phyloP scores from a whole-genome alignment of 1,140 invertebrate genomes.

The Apis mellifera region Amel_HAv3.1 CM009941.2:8201501-8202000 shows the following conservation, averaged over 20 bases:
- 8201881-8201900: not conserved
- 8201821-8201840: not conserved
- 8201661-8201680: not conserved
- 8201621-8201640: not conserved
- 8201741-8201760: not conserved
- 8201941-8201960: slow-evolving; percentile 49
- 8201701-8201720: not conserved
- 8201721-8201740: not conserved
- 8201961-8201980: slow-evolving; percentile 13
- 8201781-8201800: not conserved
- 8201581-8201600: not conserved
- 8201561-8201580: not conserved
- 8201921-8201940: slow-evolving; percentile 1
- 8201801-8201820: not conserved
- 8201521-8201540: not conserved
- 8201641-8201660: not conserved
- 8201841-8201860: not conserved
- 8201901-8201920: slow-evolving; percentile 20
- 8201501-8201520: slow-evolving; percentile 9
- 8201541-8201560: not conserved
- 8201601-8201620: slow-evolving; percentile 20
- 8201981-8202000: slow-evolving; percentile 31
- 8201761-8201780: not conserved
- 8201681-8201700: not conserved
- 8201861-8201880: not conserved